Evolutionary conservation across 2,797 vertebrate species (phyloP), one percentile per base, ranked within the genome.

Genomic region (Notamacropus eugenii): DNA sequence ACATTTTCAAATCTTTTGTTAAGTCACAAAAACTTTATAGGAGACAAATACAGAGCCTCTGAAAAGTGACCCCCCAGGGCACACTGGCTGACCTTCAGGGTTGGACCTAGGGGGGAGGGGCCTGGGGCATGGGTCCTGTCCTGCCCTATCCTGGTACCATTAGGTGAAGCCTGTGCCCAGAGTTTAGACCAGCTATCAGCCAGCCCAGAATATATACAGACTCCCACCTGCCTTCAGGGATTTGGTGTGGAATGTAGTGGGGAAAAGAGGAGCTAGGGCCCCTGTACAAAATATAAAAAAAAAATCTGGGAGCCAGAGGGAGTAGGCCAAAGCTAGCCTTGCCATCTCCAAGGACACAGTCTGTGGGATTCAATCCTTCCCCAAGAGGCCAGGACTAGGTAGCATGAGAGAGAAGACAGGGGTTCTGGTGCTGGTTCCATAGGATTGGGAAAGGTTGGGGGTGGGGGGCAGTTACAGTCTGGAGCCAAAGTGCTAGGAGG

Each of bases 1-100:
- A 19, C 34, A 74, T 40, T 74, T 74, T 40, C 52, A 52, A 52
- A 52, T 52, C 5, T 52, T 52, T 52, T 52, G 52, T 52, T 29
- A 93, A 97, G 55, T 97, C 98, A 97, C 98, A 96, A 93, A 96
- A 98, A 97, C 95, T 98, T 98, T 98, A 98, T 98, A 98, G 97
- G 93, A 98, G 97, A 98, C 97, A 62, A 97, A 98, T 92, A 91
- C 90, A 55, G 93, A 98, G 97, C 96, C 98, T 97, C 97, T 97
- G 97, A 97, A 97, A 98, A 98, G 97, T 97, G 97, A 98, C 97
- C 50, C 90, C 54, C 55, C 54, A 55, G 90, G 54, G 54, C 54
- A 87, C 74, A 97, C 97, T 98, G 97, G 97, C 97, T 98, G 98
- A 97, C 97, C 97, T 22, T 95, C 92, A 96, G 94, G 97, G 95